Evolutionary conservation across 2,888 invertebrate species (phyloP).

Genomic region (Elegia similella): DNA sequence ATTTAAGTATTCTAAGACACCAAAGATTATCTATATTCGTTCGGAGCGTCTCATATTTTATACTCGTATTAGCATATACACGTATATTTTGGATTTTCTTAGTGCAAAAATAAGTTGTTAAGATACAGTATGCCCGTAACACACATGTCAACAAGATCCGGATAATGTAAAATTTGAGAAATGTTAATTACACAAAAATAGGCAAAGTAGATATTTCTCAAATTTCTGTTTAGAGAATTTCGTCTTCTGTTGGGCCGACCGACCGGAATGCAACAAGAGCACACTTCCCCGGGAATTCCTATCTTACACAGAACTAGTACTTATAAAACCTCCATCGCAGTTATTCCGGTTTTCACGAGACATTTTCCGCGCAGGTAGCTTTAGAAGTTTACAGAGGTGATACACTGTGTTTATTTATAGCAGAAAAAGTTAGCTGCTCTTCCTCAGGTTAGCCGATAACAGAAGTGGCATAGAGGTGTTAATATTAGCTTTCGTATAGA

Average conservation of each 20-base stretch:
- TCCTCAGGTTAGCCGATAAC: conserved; percentile 40
- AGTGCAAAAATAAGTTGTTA: too few relatives aligned
- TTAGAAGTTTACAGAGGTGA: conserved; percentile 18
- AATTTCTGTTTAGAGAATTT: too few relatives aligned
- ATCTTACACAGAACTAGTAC: conserved; percentile 10
- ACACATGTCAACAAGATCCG: too few relatives aligned
- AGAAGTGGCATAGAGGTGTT: conserved; percentile 21
- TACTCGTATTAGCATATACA: too few relatives aligned
- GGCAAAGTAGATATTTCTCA: too few relatives aligned
- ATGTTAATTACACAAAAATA: too few relatives aligned
- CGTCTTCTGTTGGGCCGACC: background rate
- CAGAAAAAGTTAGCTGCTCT: conserved; percentile 31
- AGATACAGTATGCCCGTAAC: too few relatives aligned
- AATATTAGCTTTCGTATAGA: too few relatives aligned
- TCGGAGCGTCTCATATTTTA: too few relatives aligned
- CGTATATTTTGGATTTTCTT: conserved; percentile 6
- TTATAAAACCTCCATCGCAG: conserved; percentile 33
- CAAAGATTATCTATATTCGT: too few relatives aligned
- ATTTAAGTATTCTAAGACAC: too few relatives aligned
- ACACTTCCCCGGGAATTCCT: conserved; percentile 4
- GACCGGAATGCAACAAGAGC: background rate
- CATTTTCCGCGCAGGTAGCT: conserved; percentile 3
- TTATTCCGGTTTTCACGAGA: conserved; percentile 8
- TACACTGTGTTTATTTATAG: conserved; percentile 22
- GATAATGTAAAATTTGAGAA: too few relatives aligned